Percentiles rank a stretch among this genome's conserved stretches.
phyloP scores from a whole-genome alignment of 2,888 invertebrate species.

The Amorpha juglandis region DNA sequence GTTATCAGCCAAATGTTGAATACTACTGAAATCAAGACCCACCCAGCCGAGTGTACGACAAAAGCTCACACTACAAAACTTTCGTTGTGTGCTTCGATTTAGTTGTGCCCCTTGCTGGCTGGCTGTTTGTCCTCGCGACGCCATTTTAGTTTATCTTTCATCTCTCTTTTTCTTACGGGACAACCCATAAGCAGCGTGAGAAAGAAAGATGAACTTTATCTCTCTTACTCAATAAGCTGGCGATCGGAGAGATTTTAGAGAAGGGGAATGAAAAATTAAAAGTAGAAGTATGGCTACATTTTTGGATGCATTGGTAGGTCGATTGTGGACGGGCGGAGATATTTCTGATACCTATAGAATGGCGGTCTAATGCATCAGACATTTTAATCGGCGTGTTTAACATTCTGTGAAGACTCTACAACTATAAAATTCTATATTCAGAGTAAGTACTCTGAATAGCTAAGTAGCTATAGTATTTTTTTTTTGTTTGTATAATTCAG shows the following conservation, averaged over 20 bases:
- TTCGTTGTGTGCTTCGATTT: constrained; percentile 67
- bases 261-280: constrained; percentile 74
- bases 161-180: constrained; percentile 56
- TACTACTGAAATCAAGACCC: constrained; percentile 56
- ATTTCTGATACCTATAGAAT: constrained; percentile 51
- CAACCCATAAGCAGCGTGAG: constrained; percentile 45
- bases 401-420: not conserved
- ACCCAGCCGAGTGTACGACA: constrained; percentile 58
- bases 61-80: constrained; percentile 58
- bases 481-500: no score
- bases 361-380: constrained; percentile 43
- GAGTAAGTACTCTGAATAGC: no score
- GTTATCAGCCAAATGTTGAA: constrained; percentile 47
- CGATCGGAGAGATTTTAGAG: constrained; percentile 68
- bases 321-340: constrained; percentile 35
- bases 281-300: constrained; percentile 44
- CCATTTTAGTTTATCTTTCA: constrained; percentile 71
- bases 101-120: constrained; percentile 57
- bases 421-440: not conserved
- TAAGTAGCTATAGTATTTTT: no score
- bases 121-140: constrained; percentile 62
- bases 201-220: constrained; percentile 52
- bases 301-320: constrained; percentile 29
- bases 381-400: not conserved
- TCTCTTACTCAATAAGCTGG: constrained; percentile 55